A percentile compares a stretch with the other conserved stretches of the same genome.
Evolutionary conservation across 1,140 invertebrate species (phyloP).

Genomic region (Geopemphigus sp.): DNA sequence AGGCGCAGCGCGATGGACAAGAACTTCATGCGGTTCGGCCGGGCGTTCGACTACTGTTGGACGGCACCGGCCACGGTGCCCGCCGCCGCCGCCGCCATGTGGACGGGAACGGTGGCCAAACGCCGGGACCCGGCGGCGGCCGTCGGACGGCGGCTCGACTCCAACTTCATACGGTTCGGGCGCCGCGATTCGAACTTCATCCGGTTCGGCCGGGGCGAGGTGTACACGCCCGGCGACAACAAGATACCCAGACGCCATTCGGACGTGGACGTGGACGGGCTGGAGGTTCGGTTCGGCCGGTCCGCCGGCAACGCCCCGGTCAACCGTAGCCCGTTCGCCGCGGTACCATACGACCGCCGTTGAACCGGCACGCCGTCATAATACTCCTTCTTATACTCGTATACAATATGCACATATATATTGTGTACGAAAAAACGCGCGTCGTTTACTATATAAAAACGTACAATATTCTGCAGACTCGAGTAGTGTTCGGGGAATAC

Average conservation of each 20-base stretch:
- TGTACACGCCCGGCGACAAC: conserved; percentile 43
- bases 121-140: background rate
- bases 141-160: conserved; percentile 33
- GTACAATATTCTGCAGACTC: no score
- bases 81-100: no score
- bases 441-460: no score
- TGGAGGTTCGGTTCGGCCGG: conserved; percentile 40
- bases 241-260: conserved; percentile 28
- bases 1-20: conserved; percentile 53
- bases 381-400: no score
- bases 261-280: conserved; percentile 39
- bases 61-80: conserved; percentile 57
- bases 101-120: conserved; percentile 66
- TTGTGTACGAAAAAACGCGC: no score
- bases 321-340: background rate
- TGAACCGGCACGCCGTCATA: no score
- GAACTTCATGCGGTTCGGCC: conserved; percentile 54
- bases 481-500: no score
- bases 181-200: conserved; percentile 51
- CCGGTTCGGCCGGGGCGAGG: conserved; percentile 52
- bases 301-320: background rate
- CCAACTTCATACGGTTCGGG: conserved; percentile 51
- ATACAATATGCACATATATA: no score
- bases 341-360: background rate
- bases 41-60: conserved; percentile 45